Conservation (phyloP, 2,113 vertebrate genomes). For the Thomomys bottae region DNA sequence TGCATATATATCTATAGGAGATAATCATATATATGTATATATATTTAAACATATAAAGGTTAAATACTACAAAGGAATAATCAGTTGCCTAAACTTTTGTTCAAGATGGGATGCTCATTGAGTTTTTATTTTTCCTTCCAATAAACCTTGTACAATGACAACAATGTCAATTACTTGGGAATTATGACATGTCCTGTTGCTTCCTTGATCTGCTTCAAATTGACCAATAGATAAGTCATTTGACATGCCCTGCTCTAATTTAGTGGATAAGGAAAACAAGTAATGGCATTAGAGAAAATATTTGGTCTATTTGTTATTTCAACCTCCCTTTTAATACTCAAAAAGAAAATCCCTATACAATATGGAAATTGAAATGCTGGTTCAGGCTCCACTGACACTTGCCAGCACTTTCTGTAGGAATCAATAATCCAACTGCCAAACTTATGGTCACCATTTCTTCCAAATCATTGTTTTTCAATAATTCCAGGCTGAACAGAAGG, state of each 20-base stretch:
- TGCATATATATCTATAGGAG: too few relatives aligned
- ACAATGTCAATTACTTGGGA: neutral
- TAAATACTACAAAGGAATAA: neutral
- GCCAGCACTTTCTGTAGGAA: slow-evolving; percentile 25
- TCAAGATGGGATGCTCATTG: neutral
- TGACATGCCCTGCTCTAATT: slow-evolving; percentile 22
- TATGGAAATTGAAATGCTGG: slow-evolving; percentile 30
- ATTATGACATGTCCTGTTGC: neutral
- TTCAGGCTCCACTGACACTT: neutral
- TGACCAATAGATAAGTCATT: neutral
- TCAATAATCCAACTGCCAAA: slow-evolving; percentile 10
- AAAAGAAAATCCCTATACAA: slow-evolving; percentile 26
- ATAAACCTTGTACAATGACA: slow-evolving; percentile 37
- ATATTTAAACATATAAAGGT: neutral
- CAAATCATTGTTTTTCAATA: slow-evolving; percentile 21
- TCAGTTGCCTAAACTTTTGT: slow-evolving; percentile 49
- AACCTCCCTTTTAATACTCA: neutral
- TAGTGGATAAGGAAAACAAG: slow-evolving; percentile 27
- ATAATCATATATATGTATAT: too few relatives aligned
- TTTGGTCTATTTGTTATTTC: slow-evolving; percentile 48
- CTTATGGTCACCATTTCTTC: slow-evolving; percentile 24
- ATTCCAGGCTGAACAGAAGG: slow-evolving; percentile 1
- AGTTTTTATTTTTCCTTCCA: slow-evolving; percentile 19
- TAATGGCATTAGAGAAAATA: slow-evolving; percentile 61
- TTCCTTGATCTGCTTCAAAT: slow-evolving; percentile 38